Evolutionary conservation across 2,888 invertebrate species (phyloP), one percentile per base, ranked within the genome.

Genomic region (Rhingia rostrata): DNA sequence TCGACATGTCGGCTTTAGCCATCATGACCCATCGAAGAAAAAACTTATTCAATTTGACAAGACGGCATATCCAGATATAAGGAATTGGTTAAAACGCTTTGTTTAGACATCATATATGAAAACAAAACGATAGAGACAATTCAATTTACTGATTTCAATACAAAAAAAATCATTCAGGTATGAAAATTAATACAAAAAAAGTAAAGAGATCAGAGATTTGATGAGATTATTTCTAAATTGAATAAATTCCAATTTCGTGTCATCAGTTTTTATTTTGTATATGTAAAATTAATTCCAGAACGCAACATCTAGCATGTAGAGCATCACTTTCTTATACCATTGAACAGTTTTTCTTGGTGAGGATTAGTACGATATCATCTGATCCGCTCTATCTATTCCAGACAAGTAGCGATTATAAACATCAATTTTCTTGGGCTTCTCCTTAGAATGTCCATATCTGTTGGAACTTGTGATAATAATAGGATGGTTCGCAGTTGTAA

Each of bases 241-340:
- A 49, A 72, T 43, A 45, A 61, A 66, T 58, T 41, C 41, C 9
- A 63, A 56, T 63, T 60, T 22, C 30, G 10, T 60, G n/a, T 45
- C 10, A 14, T 43, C 39, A 30, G 64, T 51, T 64, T 63, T 32
- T 70, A 56, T 72, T 69, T 66, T 41, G 64, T 78, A 83, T 41
- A 78, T 73, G 51, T 51, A 83, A 51, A 56, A 78, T 4, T 73
- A 73, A 67, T 83, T 83, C 67, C 78, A 69, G 4, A 66, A 69
- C 49, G 64, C 53, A 33, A 74, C 6, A 47, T 61, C 45, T 33
- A 61, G n/a, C 12, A 61, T 35, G 9, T 47, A 30, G 14, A 45
- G 47, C 4, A n/a, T n/a, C n/a, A n/a, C n/a, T n/a, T n/a, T n/a
- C n/a, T n/a, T n/a, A n/a, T n/a, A n/a, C n/a, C n/a, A n/a, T n/a